A percentile compares a stretch with the other conserved stretches of the same genome.
phyloP scores from a whole-genome alignment of 2,888 invertebrate genomes.

The Neoitamus cyanurus region DNA sequence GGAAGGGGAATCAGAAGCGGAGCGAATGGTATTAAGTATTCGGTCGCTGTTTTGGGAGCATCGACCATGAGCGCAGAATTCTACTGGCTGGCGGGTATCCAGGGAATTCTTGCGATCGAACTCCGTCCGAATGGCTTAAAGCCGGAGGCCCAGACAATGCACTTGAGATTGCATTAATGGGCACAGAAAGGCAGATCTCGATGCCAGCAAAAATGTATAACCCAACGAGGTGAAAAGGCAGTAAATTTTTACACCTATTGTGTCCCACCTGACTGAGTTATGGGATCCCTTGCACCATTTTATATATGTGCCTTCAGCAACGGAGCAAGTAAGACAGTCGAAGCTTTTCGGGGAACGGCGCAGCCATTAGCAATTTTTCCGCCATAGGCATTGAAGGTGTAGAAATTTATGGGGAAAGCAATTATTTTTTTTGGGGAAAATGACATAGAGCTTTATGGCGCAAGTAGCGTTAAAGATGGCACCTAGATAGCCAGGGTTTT shows the following conservation, averaged over 20 bases:
- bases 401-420: neutral
- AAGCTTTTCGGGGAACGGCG: neutral
- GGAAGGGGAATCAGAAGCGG: too few relatives aligned
- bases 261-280: neutral
- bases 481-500: neutral
- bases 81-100: slow-evolving; percentile 9
- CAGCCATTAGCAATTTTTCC: neutral
- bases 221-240: neutral
- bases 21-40: neutral
- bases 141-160: slow-evolving; percentile 4
- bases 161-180: slow-evolving; percentile 1
- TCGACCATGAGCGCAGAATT: neutral
- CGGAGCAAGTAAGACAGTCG: neutral
- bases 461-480: neutral
- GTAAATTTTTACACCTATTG: slow-evolving; percentile 15
- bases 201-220: neutral
- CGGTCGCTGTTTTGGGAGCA: neutral
- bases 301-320: neutral
- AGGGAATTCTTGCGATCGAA: neutral
- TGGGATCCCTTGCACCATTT: neutral
- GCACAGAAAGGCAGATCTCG: neutral
- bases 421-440: neutral
- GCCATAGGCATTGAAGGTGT: neutral
- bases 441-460: neutral
- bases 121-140: neutral